These are phyloP conservation scores for Drosophila multiciliata DNA, from an alignment of 2,888 invertebrate species.

Conservation along the genomic window DNA sequence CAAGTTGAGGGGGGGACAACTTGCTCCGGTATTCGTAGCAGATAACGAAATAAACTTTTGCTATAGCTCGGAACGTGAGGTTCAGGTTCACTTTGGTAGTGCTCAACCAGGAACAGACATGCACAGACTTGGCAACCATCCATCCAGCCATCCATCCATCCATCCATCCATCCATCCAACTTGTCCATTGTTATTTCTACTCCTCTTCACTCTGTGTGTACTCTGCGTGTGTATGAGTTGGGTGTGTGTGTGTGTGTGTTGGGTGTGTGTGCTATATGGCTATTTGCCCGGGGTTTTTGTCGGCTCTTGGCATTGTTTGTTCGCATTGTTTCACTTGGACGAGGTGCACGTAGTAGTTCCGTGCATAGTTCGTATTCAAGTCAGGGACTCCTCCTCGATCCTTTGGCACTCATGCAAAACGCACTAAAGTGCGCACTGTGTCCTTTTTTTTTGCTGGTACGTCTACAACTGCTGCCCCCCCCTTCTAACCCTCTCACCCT, in stretches of 20 bases:
- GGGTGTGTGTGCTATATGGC: constrained; percentile 23
- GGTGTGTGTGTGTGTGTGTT: constrained; percentile 5
- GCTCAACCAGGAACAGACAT: constrained; percentile 33
- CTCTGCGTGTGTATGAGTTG: background rate
- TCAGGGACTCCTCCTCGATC: constrained; percentile 56
- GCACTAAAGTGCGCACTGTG: constrained; percentile 57
- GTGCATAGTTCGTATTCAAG: constrained; percentile 58
- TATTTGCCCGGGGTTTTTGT: constrained; percentile 52
- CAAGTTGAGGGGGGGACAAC: background rate
- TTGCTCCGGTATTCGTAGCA: constrained; percentile 20
- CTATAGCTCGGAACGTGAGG: constrained; percentile 38
- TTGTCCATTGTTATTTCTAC: constrained; percentile 43
- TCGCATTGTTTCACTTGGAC: constrained; percentile 55
- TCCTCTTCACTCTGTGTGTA: constrained; percentile 7
- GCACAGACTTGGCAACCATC: constrained; percentile 13
- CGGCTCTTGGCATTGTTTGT: constrained; percentile 57
- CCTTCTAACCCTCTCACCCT: background rate
- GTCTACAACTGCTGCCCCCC: constrained; percentile 5
- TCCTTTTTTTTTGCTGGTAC: constrained; percentile 30
- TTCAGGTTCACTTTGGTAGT: constrained; percentile 38
- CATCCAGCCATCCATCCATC: constrained; percentile 1
- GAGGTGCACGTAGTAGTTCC: constrained; percentile 53
- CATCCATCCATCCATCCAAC: constrained; percentile 10
- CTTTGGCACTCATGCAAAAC: constrained; percentile 60
- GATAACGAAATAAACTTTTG: constrained; percentile 34